These are phyloP conservation scores for Zapus hudsonius DNA, from an alignment of 2,113 vertebrate species.

Conservation along the genomic window DNA sequence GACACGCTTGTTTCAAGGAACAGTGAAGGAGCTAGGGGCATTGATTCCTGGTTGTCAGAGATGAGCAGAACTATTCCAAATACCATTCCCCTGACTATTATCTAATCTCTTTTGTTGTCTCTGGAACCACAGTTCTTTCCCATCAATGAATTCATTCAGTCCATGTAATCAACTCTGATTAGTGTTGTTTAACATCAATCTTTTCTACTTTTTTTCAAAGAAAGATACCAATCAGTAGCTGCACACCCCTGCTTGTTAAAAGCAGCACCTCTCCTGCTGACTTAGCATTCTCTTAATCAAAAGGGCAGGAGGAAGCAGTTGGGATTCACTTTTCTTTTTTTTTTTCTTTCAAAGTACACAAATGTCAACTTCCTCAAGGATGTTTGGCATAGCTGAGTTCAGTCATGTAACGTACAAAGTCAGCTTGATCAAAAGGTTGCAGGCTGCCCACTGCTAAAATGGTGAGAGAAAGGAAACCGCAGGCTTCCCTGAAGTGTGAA, in stretches of 20 bases:
- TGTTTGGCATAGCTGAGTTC: slow-evolving; percentile 88
- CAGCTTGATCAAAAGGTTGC: slow-evolving; percentile 88
- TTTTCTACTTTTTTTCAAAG: slow-evolving; percentile 77
- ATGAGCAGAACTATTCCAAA: slow-evolving; percentile 68
- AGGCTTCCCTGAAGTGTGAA: slow-evolving; percentile 85
- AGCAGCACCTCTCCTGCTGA: slow-evolving; percentile 86
- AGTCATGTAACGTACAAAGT: slow-evolving; percentile 86
- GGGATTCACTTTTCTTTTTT: slow-evolving; percentile 84
- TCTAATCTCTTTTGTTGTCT: slow-evolving; percentile 77
- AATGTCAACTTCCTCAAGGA: slow-evolving; percentile 89
- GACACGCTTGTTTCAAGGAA: slow-evolving; percentile 21
- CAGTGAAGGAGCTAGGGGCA: not conserved
- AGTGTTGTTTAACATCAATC: slow-evolving; percentile 79
- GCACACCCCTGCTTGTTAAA: slow-evolving; percentile 81
- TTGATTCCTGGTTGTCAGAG: slow-evolving; percentile 60
- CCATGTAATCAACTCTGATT: slow-evolving; percentile 79
- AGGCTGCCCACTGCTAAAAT: slow-evolving; percentile 87
- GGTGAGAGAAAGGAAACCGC: slow-evolving; percentile 80
- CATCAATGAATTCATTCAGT: slow-evolving; percentile 80
- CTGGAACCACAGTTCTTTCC: slow-evolving; percentile 67
- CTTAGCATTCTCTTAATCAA: slow-evolving; percentile 88
- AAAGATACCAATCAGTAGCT: slow-evolving; percentile 81
- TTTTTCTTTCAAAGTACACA: slow-evolving; percentile 85
- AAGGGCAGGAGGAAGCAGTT: slow-evolving; percentile 87
- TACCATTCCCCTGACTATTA: slow-evolving; percentile 58